Conservation (phyloP, 2,113 vertebrate species). For the Vombatus ursinus region DNA sequence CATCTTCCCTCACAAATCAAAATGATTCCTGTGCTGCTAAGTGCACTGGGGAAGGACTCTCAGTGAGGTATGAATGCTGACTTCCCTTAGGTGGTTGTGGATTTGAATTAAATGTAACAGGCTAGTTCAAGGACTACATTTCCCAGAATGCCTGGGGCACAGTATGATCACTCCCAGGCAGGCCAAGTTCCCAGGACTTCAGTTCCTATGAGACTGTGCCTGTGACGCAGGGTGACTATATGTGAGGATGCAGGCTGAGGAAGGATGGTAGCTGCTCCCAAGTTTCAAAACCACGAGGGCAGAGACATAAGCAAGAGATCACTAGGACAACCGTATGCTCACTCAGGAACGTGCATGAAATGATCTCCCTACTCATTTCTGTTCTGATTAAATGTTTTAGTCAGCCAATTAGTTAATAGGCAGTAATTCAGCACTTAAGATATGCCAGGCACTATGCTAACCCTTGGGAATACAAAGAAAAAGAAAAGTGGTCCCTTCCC, state of each 20-base stretch:
- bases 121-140: background rate
- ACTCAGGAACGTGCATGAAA: background rate
- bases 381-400: background rate
- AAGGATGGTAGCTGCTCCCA: background rate
- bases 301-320: background rate
- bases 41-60: background rate
- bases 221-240: background rate
- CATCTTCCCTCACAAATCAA: slow-evolving; percentile 20
- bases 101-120: background rate
- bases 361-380: background rate
- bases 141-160: background rate
- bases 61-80: background rate
- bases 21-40: background rate
- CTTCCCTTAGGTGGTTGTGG: background rate
- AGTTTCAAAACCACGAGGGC: background rate
- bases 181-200: background rate
- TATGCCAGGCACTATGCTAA: background rate
- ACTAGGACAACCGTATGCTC: background rate
- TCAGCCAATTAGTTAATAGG: background rate
- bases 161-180: background rate
- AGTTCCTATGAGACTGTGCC: background rate
- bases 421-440: background rate
- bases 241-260: background rate
- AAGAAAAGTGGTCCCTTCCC: background rate
- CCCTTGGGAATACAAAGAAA: background rate